Conservation (phyloP, 2,797 vertebrate genomes). For the Phoebastria nigripes region DNA sequence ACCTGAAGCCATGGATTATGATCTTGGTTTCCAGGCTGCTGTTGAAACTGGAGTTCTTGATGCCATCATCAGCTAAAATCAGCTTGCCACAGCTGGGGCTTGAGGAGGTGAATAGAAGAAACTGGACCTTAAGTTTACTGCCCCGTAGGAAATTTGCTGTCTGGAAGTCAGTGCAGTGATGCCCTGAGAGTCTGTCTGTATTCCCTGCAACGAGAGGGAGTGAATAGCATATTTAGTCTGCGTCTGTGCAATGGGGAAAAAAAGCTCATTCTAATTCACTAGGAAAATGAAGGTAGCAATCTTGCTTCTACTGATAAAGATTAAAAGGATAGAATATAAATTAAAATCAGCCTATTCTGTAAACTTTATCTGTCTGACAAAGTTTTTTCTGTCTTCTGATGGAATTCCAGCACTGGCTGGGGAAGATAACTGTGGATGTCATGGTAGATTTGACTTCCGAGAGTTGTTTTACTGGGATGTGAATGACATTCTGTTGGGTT, state of each 20-base stretch:
- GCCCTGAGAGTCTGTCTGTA: not conserved
- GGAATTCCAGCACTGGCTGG: not conserved
- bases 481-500: not conserved
- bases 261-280: not conserved
- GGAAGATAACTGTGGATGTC: not conserved
- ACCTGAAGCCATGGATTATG: slow-evolving; percentile 95
- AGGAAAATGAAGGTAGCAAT: not conserved
- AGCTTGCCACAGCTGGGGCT: slow-evolving; percentile 78
- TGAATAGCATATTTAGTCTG: not conserved
- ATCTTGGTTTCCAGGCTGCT: slow-evolving; percentile 83
- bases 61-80: slow-evolving; percentile 68
- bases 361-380: not conserved
- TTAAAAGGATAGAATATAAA: not conserved
- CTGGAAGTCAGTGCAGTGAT: slow-evolving; percentile 83
- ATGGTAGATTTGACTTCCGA: not conserved
- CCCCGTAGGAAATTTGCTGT: slow-evolving; percentile 74
- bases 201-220: slow-evolving; percentile 52
- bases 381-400: not conserved
- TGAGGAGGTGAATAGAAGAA: slow-evolving; percentile 83
- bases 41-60: slow-evolving; percentile 77
- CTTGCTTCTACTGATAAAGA: not conserved
- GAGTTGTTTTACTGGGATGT: not conserved
- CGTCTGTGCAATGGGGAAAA: not conserved
- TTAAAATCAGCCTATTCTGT: not conserved
- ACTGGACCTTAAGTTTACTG: slow-evolving; percentile 78